Evolutionary conservation across 2,113 vertebrate genomes (phyloP), one percentile per base, ranked within the genome.

Genomic region (Gasterosteus nipponicus): DNA sequence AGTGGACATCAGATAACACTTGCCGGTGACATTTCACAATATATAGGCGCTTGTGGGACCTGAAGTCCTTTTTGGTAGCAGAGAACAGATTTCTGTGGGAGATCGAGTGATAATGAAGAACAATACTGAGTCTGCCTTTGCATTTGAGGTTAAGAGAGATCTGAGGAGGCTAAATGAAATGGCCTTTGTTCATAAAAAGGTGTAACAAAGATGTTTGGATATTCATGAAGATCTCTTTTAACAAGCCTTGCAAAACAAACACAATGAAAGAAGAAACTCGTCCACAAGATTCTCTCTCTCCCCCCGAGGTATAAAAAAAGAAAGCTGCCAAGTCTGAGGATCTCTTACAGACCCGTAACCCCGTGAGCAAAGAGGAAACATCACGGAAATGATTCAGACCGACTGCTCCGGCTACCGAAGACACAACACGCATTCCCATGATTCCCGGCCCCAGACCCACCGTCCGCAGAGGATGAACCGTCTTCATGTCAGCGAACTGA

Each of bases 341-440:
- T 8, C 46, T 69, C 44, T n/a, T 54, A 41, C 12, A 63, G 57
- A 76, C 42, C 47, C 41, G 41, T 62, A 72, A 70, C 19, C 39
- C 64, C 0, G 5, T 49, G 63, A 81, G 51, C 29, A 51, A 62
- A 64, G 73, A 33, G 18, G 26, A 72, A 79, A 60, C 64, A 57
- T 64, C 56, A 63, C 3, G 46, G 69, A 78, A 72, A 66, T 81
- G 14, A 79, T 72, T 59, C 54, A 54, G 65, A 85, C 53, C 46
- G 63, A 72, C 71, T 72, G 33, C 49, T 81, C 39, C 33, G 39
- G 65, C 80, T 72, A 53, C 66, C 38, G 58, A 41, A 76, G 74
- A 88, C 84, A 74, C 42, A 77, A 62, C 54, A 56, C 22, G 12
- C 72, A 67, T 85, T 90, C 80, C 59, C 82, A 61, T 78, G 72